Evolutionary conservation across 2,113 vertebrate species (phyloP).

Genomic region (Microcebus griseorufus): DNA sequence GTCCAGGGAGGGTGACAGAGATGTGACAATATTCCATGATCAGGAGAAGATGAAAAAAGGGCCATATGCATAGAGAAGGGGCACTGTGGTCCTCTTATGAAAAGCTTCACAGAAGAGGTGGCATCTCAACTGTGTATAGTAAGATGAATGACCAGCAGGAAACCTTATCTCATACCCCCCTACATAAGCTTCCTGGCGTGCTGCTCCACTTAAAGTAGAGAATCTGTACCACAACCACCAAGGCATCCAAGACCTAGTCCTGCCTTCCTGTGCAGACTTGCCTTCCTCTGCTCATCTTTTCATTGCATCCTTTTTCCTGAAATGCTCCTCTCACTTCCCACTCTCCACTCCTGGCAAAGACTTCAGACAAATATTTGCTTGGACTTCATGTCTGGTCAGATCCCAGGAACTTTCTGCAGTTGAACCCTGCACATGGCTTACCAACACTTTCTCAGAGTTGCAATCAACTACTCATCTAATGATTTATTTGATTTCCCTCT

Average conservation of each 20-base stretch:
- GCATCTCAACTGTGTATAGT: not conserved
- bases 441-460: not conserved
- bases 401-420: not conserved
- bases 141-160: not conserved
- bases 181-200: accelerated
- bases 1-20: not conserved
- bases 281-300: not conserved
- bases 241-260: accelerated
- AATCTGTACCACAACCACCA: accelerated
- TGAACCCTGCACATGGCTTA: not conserved
- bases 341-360: not conserved
- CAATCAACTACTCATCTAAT: not conserved
- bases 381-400: not conserved
- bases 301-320: not conserved
- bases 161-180: not conserved
- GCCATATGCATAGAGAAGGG: not conserved
- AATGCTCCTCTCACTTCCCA: not conserved
- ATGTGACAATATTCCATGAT: not conserved
- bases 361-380: not conserved
- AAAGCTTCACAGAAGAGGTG: not conserved
- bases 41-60: not conserved
- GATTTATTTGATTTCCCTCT: not conserved
- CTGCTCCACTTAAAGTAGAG: not conserved
- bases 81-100: not conserved
- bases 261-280: not conserved